Percentiles rank a stretch among this genome's conserved stretches.
Conservation (phyloP, 2,113 vertebrate genomes). For the Ptychochromis oligacanthus region DNA sequence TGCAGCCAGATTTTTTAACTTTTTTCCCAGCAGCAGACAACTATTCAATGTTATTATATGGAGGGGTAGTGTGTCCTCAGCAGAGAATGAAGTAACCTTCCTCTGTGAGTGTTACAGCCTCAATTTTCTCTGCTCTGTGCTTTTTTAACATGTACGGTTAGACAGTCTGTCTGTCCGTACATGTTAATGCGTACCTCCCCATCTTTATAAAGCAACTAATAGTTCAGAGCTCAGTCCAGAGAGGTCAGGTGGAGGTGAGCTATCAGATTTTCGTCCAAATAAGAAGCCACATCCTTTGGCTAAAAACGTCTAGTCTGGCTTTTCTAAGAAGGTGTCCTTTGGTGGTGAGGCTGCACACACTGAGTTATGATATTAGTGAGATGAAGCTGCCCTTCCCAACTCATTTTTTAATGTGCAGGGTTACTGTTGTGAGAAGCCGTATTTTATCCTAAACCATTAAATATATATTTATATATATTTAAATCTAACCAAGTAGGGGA, state of each 20-base stretch:
- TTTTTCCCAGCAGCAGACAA: neutral
- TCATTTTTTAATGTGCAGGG: neutral
- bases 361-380: too few relatives aligned
- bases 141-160: too few relatives aligned
- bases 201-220: neutral
- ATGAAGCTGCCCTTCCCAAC: neutral
- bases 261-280: neutral
- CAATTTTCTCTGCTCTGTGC: neutral
- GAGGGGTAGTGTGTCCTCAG: neutral
- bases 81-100: neutral
- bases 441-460: too few relatives aligned
- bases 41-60: neutral
- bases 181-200: neutral
- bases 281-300: neutral
- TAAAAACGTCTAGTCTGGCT: neutral
- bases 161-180: neutral
- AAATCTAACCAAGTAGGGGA: neutral
- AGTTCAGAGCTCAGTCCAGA: neutral
- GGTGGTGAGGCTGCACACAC: neutral
- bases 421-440: neutral
- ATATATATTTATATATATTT: too few relatives aligned
- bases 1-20: too few relatives aligned
- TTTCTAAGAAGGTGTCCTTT: neutral
- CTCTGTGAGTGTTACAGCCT: neutral
- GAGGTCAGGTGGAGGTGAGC: conserved; percentile 4